Evolutionary conservation across 2,113 vertebrate genomes (phyloP), one percentile per base, ranked within the genome.

Genomic region (Thunnus maccoyii): DNA sequence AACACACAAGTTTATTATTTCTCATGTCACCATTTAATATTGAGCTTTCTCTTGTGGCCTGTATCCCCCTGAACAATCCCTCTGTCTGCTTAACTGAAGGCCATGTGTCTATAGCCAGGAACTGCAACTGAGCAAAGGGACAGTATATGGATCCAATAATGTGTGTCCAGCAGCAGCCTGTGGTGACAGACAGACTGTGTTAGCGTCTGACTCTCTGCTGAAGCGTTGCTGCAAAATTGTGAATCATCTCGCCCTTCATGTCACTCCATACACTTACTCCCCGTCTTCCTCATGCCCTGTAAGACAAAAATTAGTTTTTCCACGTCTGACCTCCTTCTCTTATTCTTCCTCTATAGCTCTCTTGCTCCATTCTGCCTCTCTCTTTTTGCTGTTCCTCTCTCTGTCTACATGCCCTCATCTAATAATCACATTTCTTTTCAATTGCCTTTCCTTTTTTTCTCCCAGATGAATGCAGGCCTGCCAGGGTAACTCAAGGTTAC

Each of bases 161-260:
- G 82, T 78, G 89, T 86, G 93, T 91, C 94, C 87, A 78, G 91
- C 85, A 92, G 87, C 84, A 41, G 55, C 67, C 86, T 77, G 88
- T 85, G 85, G 84, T 88, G 91, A 91, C 85, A 88, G 87, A 69
- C 80, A 80, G 76, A 58, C 78, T 67, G 84, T 77, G 85, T 84
- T 80, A 60, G 70, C 68, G 81, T 89, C 76, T 63, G 84, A 76
- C 67, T 88, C 85, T 87, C 84, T 83, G 52, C 83, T 80, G 54
- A 86, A 86, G 88, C 82, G 61, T 85, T 56, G 55, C 80, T 68
- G 55, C 81, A 84, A 90, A 91, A 93, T 84, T 89, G 88, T 91
- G 90, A 94, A 94, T 93, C 89, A 92, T 81, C 81, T 76, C 48
- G 61, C 81, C 84, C 84, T 87, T 74, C 64, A 41, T 84, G 78